phyloP scores from a whole-genome alignment of 2,888 invertebrate genomes.

The Pterostichus niger region DNA sequence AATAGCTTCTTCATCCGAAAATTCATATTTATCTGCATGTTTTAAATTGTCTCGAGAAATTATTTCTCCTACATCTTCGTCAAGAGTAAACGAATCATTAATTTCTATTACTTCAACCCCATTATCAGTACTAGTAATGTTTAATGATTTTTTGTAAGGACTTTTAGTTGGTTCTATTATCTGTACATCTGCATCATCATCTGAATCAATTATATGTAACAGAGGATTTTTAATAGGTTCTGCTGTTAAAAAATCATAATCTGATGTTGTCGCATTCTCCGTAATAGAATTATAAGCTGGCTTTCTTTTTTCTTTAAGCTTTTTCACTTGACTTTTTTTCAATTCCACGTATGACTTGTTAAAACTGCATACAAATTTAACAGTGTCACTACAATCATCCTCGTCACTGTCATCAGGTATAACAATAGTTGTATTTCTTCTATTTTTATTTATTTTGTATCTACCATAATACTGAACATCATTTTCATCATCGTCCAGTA shows the following conservation, averaged over 20 bases:
- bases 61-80: not conserved
- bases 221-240: no score
- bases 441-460: slow-evolving; percentile 35
- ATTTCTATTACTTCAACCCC: not conserved
- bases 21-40: not conserved
- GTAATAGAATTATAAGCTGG: no score
- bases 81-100: not conserved
- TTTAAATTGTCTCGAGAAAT: slow-evolving; percentile 3
- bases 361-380: slow-evolving; percentile 11
- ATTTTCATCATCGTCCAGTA: slow-evolving; percentile 66
- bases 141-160: not conserved
- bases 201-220: no score
- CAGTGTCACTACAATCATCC: not conserved
- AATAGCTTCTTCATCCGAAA: no score
- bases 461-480: slow-evolving; percentile 57
- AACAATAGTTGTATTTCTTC: not conserved
- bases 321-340: no score
- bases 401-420: slow-evolving; percentile 59
- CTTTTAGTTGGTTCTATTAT: not conserved
- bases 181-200: not conserved
- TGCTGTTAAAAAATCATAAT: no score
- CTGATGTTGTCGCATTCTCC: no score
- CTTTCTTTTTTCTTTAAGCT: no score
- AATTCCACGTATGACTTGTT: not conserved
- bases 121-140: not conserved